Evolutionary conservation across 2,888 invertebrate genomes (phyloP), one percentile per base, ranked within the genome.

Genomic region (Dolomedes plantarius): DNA sequence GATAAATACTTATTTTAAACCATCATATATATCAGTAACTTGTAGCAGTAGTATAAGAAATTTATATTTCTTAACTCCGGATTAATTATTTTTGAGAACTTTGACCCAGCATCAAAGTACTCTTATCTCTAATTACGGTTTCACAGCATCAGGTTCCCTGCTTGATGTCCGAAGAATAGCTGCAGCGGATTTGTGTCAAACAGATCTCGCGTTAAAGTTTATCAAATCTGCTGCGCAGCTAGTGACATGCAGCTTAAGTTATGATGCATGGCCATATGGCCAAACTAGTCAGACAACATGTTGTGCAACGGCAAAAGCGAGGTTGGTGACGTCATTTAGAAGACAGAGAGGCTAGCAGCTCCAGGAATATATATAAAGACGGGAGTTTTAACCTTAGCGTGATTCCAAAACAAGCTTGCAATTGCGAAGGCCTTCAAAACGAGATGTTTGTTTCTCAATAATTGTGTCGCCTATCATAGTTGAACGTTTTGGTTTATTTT

Each of bases 261-360:
- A 75, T 39, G 65, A 75, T 65, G 39, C 29, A 39, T 75, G 65
- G 23, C 23, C 64, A 39, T 71, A 78, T 71, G 68, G 39, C 46
- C 69, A 71, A 71, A 78, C 78, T 71, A 29, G 78, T 71, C 78
- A 29, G 41, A 64, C 78, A 68, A 31, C 71, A 19, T 78, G 46
- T 78, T 78, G 78, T 78, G 78, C 19, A 78, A 78, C 27, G 19
- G 16, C 27, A 27, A n/a, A n/a, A 62, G 27, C 31, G 16, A 29
- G 6, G 31, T 11, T 69, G 28, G 23, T 78, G 77, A 78, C 74
- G 74, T 64, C 64, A 78, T 36, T 50, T 32, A n/a, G 64, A 74
- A 27, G 36, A 7, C n/a, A n/a, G 27, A 65, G 65, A 29, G 72
- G 39, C n/a, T 65, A 46, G 46, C 65, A 65, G 67, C 46, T 76